These are phyloP conservation scores for Mus spretus DNA, from an alignment of 2,797 vertebrate species.

Conservation along the genomic window DNA sequence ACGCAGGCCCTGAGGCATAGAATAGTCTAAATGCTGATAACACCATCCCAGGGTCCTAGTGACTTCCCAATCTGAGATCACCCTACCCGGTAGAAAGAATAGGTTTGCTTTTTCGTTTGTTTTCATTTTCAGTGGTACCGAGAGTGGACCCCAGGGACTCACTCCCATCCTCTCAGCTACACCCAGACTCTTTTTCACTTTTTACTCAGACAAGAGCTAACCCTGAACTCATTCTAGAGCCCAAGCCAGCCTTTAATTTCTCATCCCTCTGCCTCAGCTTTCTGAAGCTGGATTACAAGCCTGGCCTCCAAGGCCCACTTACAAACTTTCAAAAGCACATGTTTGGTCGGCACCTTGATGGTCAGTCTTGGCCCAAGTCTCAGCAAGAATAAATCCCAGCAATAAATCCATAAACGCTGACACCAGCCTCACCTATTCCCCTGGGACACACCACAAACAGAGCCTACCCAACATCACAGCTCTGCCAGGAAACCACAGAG, in stretches of 20 bases:
- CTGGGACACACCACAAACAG: background rate
- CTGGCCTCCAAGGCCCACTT: background rate
- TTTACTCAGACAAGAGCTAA: background rate
- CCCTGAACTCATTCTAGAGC: background rate
- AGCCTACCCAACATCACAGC: background rate
- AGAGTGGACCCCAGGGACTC: background rate
- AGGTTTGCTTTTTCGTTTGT: too few relatives aligned
- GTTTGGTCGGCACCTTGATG: background rate
- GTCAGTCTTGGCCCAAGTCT: background rate
- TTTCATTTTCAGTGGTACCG: background rate
- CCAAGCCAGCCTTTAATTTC: background rate
- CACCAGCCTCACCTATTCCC: background rate
- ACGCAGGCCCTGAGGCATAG: background rate
- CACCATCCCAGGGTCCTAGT: background rate
- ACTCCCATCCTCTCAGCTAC: background rate
- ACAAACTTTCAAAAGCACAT: background rate
- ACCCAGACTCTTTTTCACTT: background rate
- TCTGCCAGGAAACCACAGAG: background rate
- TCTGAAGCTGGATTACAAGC: background rate
- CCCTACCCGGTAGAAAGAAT: background rate
- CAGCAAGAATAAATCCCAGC: background rate
- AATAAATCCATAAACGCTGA: background rate
- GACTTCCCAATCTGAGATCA: background rate
- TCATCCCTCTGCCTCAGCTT: background rate
- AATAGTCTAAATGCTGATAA: background rate